A percentile compares a stretch with the other conserved stretches of the same genome.
phyloP scores from a whole-genome alignment of 2,113 vertebrate species.

The Leptocoma aspasia region DNA sequence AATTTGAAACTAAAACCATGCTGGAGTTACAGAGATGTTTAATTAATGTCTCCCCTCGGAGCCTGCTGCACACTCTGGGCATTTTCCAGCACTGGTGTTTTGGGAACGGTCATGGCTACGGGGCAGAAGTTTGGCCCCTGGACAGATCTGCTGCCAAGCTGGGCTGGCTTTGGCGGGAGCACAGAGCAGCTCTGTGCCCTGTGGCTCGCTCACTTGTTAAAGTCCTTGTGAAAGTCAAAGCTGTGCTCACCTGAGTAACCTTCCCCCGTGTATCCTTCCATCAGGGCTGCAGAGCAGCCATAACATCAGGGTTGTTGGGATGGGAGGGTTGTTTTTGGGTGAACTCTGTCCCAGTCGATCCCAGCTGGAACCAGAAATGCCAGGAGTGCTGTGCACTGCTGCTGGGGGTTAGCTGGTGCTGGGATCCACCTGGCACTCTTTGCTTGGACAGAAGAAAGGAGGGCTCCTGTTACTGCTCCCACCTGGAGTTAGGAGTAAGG shows the following conservation, averaged over 20 bases:
- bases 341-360: background rate
- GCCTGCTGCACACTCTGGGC: background rate
- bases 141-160: background rate
- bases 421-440: background rate
- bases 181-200: background rate
- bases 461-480: background rate
- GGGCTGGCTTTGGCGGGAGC: conserved; percentile 2
- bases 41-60: background rate
- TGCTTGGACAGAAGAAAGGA: background rate
- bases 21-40: background rate
- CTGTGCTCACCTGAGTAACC: background rate
- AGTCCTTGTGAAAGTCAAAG: background rate
- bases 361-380: background rate
- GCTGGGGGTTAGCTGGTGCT: background rate
- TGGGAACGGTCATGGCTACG: background rate
- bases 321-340: background rate
- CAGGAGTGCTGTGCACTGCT: background rate
- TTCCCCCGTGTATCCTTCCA: background rate
- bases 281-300: fast-evolving
- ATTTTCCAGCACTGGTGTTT: background rate
- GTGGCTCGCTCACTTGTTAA: background rate
- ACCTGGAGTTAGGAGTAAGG: background rate
- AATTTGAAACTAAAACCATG: background rate
- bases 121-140: background rate
- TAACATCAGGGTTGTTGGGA: background rate